These are phyloP conservation scores for Alviniconcha strummeri DNA, from an alignment of 2,888 invertebrate species.

Conservation along the genomic window DNA sequence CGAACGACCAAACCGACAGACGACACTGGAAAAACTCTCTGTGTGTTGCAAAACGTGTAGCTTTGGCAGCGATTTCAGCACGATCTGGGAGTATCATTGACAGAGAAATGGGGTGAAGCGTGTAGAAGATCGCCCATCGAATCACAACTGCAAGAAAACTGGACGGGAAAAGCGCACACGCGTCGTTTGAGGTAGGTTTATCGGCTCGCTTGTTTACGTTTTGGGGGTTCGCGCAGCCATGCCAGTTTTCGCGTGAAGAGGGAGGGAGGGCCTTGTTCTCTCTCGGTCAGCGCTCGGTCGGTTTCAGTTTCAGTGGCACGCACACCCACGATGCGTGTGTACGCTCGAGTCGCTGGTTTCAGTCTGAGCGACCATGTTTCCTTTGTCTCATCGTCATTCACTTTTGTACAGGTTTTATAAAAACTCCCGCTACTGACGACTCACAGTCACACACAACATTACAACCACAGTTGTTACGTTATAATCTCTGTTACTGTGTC, in stretches of 20 bases:
- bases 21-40: background rate
- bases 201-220: conserved; percentile 3
- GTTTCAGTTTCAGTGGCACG: too few species aligned
- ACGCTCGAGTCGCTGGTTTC: too few species aligned
- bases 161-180: background rate
- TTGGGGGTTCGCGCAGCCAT: conserved; percentile 17
- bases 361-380: too few species aligned
- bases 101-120: conserved; percentile 14
- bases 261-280: too few species aligned
- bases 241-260: background rate
- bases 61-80: background rate
- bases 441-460: too few species aligned
- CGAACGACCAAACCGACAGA: conserved; percentile 17
- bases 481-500: too few species aligned
- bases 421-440: too few species aligned
- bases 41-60: conserved; percentile 5
- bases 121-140: background rate
- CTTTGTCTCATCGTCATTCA: too few species aligned
- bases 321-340: too few species aligned
- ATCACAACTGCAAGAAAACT: background rate
- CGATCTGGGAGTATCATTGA: conserved; percentile 15
- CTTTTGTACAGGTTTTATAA: too few species aligned
- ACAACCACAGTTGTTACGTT: too few species aligned
- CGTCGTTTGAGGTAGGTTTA: conserved; percentile 20
- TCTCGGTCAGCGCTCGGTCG: too few species aligned